A percentile compares a stretch with the other conserved stretches of the same genome.
Evolutionary conservation across 2,113 vertebrate species (phyloP).

Genomic region (Cariama cristata): DNA sequence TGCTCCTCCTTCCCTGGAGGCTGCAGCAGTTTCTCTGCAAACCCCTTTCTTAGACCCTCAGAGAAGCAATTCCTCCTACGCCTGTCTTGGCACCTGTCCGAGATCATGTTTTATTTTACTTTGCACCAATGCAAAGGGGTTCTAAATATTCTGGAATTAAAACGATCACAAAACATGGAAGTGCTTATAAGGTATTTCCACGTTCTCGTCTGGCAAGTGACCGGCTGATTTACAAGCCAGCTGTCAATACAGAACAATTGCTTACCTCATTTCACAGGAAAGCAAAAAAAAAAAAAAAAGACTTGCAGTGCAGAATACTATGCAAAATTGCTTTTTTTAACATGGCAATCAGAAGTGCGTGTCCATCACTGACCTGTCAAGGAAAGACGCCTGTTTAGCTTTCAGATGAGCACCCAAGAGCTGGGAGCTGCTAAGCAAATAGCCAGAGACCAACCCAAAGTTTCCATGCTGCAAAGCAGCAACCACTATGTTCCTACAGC

Average conservation of each 20-base stretch:
- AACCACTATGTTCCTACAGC: fast-evolving
- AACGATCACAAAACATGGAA: not conserved
- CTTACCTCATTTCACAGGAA: constrained; percentile 7
- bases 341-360: not conserved
- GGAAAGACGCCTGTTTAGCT: not conserved
- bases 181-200: constrained; percentile 31
- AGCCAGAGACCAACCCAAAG: not conserved
- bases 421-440: not conserved
- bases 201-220: not conserved
- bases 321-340: not conserved
- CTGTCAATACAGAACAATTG: constrained; percentile 12
- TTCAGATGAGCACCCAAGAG: not conserved
- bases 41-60: not conserved
- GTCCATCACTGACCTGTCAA: not conserved
- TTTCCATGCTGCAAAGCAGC: not conserved
- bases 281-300: not conserved
- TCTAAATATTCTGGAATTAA: constrained; percentile 12
- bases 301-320: not conserved
- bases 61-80: not conserved
- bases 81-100: not conserved
- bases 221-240: constrained; percentile 22
- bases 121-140: not conserved
- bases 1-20: not conserved
- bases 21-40: not conserved
- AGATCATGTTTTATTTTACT: not conserved